Conservation (phyloP, 2,113 vertebrate species). For the Notothenia coriiceps region DNA sequence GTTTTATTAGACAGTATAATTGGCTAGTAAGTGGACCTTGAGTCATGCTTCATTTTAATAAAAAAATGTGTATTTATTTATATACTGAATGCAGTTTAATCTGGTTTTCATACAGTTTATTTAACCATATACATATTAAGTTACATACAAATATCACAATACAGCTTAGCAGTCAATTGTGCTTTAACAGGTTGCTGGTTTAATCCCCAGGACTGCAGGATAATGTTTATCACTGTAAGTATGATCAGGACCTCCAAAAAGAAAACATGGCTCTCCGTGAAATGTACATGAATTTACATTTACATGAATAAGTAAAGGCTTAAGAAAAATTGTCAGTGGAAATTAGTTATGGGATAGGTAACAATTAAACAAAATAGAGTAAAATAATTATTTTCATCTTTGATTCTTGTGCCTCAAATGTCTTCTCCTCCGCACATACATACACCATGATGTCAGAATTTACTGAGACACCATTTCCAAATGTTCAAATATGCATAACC, state of each 20-base stretch:
- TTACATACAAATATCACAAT: neutral
- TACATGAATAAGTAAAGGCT: neutral
- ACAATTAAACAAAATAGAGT: neutral
- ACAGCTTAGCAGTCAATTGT: neutral
- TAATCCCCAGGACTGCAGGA: too few relatives aligned
- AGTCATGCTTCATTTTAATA: neutral
- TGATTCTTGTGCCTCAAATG: neutral
- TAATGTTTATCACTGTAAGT: too few relatives aligned
- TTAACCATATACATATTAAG: neutral
- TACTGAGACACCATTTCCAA: conserved; percentile 21
- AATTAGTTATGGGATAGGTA: neutral
- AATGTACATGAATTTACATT: neutral
- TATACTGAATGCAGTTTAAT: neutral
- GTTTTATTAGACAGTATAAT: neutral
- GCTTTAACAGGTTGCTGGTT: too few relatives aligned
- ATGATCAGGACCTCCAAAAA: neutral
- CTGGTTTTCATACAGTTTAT: neutral
- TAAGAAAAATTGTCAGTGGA: neutral
- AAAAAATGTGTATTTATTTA: neutral
- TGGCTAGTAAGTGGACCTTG: neutral
- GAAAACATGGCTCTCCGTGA: neutral
- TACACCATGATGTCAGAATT: neutral
- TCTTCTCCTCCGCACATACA: conserved; percentile 17
- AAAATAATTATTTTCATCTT: neutral
- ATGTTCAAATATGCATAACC: conserved; percentile 46